Base-by-base conservation (phyloP, 2,888 invertebrate species). In the Orthosia gothica region DNA sequence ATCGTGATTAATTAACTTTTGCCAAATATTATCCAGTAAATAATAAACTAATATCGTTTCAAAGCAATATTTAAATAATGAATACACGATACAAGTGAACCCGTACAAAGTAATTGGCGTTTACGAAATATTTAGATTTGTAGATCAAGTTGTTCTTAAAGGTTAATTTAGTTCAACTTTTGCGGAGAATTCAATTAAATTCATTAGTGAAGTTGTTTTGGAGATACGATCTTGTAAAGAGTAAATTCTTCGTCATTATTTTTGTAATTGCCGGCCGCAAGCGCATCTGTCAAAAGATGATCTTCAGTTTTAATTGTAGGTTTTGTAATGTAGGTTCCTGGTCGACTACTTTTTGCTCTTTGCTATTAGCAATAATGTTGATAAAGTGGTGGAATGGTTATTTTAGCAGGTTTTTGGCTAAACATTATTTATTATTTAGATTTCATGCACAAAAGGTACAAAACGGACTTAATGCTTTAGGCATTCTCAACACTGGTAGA, bases 1-100 rank as follows among this genome's bases (percentile, higher is more conserved):
- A 67, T 87, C 88, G 82, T 87, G 88, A 87, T 88, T 87, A 86
- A 86, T 86, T 85, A 86, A 87, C 70, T 73, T 86, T 83, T 86
- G 86, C 86, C 79, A 86, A 87, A 86, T 78, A 76, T 79, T 61
- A 82, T 68, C 12, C 12, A 68, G 75, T 74, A 66, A 84, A 82
- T 84, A 86, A 72, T 72, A 52, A 78, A 81, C 67, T 57, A 57
- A 67, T 63, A 83, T 77, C 73, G 73, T 70, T 82, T 62, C 55
- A 72, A 70, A 81, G 67, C 67, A 77, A 82, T 62, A 74, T 70
- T 72, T 67, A 61, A 77, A 75, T 68, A 61, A 70, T 67, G 59
- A 77, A 75, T 68, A 61, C 54, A 67, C 45, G 49, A 71, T 70
- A 61, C 75, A 68, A 67, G 70, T 67, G 58, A 73, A 54, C 50